Evolutionary conservation across 2,888 invertebrate genomes (phyloP), one percentile per base, ranked within the genome.

Genomic region (Pherbina coryleti): DNA sequence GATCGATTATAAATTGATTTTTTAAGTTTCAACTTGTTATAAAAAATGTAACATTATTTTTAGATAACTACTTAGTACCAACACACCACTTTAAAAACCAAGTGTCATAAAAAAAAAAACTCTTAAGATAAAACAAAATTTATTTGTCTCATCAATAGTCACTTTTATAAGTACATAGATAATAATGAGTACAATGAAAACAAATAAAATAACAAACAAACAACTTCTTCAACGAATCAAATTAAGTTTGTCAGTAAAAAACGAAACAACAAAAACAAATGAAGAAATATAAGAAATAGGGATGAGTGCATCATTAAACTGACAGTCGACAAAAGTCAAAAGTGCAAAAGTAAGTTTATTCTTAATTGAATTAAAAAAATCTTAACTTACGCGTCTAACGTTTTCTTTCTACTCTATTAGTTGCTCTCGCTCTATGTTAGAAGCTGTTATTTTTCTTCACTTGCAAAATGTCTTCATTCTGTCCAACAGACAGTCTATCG

Each of bases 321-420:
- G 25, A 25, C 55, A 71, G 37, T 60, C 19, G 78, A 77, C 75
- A 79, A 74, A 81, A 84, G 86, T 85, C 86, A 87, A 86, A 85
- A 85, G 87, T 86, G 85, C 86, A 85, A 82, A 82, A 82, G 82
- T 84, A 82, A 84, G 85, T 11, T 84, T 86, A 81, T 80, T 82
- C 83, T 86, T 87, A 86, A 86, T 86, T 86, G 85, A 86, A 86
- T 87, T 86, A 86, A 83, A 85, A 84, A 84, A 87, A 25, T 34
- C 53, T 55, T 64, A 75, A 55, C 53, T 51, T 73, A 66, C 64
- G 25, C 34, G 74, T 64, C 51, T 66, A n/a, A 31, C 64, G 31
- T 66, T 72, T 53, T 57, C 37, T 64, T 69, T 69, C 55, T 51
- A 19, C 25, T 8, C 34, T 81, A 83, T 85, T 85, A 84, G 83